Base-by-base conservation (phyloP, 37 sponge, comb jelly and placozoan species). In the Hexactinellida sp. region DNA sequence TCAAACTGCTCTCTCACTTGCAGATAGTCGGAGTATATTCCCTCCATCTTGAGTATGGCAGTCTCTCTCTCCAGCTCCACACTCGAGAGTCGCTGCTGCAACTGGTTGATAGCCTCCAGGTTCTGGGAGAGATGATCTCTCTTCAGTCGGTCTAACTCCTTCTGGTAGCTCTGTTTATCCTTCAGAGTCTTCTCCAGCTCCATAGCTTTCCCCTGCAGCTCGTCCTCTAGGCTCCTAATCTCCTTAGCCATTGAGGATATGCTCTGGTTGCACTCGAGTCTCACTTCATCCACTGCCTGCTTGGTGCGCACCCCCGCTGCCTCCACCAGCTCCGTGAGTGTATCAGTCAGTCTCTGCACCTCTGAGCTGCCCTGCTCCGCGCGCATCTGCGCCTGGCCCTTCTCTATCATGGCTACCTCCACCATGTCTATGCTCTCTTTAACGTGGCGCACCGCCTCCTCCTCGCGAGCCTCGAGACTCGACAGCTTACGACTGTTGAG, bases 341-440 rank as follows among this genome's bases (percentile, higher is more conserved):
- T 85, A 30, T 54, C 54, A 87, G 92, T 88, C 38, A 96, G 88
- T 9, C 91, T 52, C 0, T 36, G 84, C 0, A 91, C 85, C 84
- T 96, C 96, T 3, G 82, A 85, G 0, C 24, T 39, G 37, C 83
- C 47, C 36, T 96, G 96, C 86, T 89, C 89, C 36, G 90, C 94
- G n/a, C 63, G 36, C 30, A 96, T 54, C 55, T 83, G 51, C 10
- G 90, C 89, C 88, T 93, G 92, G 0, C 93, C 93, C 86, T 92
- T 96, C 89, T 96, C 96, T 83, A 93, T 0, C 24, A 96, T 37
- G 36, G 94, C 91, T 71, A 36, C 89, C 87, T 96, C 94, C 30
- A 91, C 93, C 84, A 96, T 84, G 54, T 96, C 85, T 76, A 93
- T 91, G 55, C 94, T 93, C 63, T 96, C 96, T 86, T 91, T 91